Evolutionary conservation across 2,113 vertebrate genomes (phyloP), one percentile per base, ranked within the genome.

Genomic region (Gymnocephalus cernua): DNA sequence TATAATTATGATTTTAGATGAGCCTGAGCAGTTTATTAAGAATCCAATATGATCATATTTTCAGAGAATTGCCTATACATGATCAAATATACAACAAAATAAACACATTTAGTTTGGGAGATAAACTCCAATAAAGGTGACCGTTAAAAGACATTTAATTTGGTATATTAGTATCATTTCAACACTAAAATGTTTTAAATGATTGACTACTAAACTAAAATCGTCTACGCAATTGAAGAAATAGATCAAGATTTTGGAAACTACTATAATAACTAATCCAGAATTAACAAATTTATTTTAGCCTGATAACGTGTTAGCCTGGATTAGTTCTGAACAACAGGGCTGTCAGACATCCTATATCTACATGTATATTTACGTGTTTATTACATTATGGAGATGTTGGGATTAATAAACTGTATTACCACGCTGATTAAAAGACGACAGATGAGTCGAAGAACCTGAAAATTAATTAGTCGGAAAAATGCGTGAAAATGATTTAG

Each of bases 401-500:
- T 57, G 23, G 58, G 41, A 64, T 67, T 53, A 51, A 70, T 38
- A 32, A 57, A 38, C 27, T 61, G 21, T 15, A 29, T 84, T n/a
- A 76, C 23, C 15, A 16, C 10, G 51, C 21, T 27, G 45, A 62
- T 79, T 29, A 19, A 76, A 77, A 59, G 18, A 53, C 29, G 10
- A 41, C 9, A 11, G 25, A 61, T 53, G 27, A 57, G 38, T 12
- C 4, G 35, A 65, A 51, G n/a, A 50, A 29, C 32, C 0, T 48
- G 27, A 23, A 32, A 70, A 79, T 58, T 1, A 69, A 76, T 80
- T 51, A 12, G 53, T 76, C 62, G 19, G 12, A 48, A 64, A 77
- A 79, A 10, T 41, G 7, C 59, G 27, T 57, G 15, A 29, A 44
- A 63, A 50, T 63, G 16, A 75, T 73, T 83, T 62, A 53, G 73